A percentile compares a stretch with the other conserved stretches of the same genome.
Conservation (phyloP, 2,113 vertebrate species). For the Cyprinus carpio region DNA sequence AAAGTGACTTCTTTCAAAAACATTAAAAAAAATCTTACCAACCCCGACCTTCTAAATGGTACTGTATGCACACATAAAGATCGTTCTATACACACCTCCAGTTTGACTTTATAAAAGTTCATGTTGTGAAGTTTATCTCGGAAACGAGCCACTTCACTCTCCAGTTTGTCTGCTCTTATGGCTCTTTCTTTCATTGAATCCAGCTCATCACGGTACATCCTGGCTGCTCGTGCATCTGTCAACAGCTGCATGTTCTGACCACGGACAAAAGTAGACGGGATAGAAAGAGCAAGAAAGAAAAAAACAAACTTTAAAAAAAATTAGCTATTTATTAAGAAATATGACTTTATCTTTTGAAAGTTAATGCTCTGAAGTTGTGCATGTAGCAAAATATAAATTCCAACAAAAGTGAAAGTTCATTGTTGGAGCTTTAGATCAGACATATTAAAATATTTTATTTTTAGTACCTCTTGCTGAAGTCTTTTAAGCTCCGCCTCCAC, state of each 20-base stretch:
- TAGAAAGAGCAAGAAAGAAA: slow-evolving; percentile 1
- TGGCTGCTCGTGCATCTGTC: slow-evolving; percentile 90
- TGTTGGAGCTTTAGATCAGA: neutral
- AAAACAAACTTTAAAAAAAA: neutral
- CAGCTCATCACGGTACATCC: slow-evolving; percentile 94
- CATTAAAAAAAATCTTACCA: neutral
- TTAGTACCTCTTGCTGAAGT: slow-evolving; percentile 90
- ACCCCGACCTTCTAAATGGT: neutral
- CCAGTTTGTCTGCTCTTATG: slow-evolving; percentile 93
- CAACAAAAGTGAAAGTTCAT: neutral
- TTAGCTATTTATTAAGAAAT: neutral
- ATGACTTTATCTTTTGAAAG: neutral
- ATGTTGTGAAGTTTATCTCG: slow-evolving; percentile 94
- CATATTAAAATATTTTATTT: neutral
- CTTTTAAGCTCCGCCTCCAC: slow-evolving; percentile 90
- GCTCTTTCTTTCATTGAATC: slow-evolving; percentile 94
- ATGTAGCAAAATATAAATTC: neutral
- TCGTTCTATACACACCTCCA: slow-evolving; percentile 81
- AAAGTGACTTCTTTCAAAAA: neutral
- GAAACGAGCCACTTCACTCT: slow-evolving; percentile 92
- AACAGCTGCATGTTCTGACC: slow-evolving; percentile 90
- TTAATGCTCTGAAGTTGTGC: neutral
- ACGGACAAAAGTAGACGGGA: slow-evolving; percentile 1
- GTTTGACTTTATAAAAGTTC: slow-evolving; percentile 95
- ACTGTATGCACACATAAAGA: neutral